Conservation (phyloP, 2,888 invertebrate species). For the Athripsodes cinereus region DNA sequence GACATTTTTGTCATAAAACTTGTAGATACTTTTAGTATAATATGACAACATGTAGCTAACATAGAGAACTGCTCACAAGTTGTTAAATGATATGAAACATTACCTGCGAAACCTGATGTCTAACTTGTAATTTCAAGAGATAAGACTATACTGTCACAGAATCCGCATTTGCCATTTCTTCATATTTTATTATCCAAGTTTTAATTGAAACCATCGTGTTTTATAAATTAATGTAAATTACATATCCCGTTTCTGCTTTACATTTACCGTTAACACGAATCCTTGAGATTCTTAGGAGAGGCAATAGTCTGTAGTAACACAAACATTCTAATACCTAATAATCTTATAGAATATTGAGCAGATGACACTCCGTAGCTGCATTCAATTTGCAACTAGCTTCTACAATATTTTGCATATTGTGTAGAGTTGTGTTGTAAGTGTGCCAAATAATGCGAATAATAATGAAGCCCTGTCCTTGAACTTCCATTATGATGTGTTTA, state of each 20-base stretch:
- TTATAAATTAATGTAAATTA: neutral
- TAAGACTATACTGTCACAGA: too few species aligned
- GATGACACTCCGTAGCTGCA: neutral
- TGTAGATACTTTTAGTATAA: too few species aligned
- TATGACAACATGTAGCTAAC: too few species aligned
- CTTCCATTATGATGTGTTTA: neutral
- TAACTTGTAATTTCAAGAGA: too few species aligned
- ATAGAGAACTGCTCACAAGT: too few species aligned
- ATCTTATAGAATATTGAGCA: neutral
- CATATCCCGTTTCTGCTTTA: neutral
- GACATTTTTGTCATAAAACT: too few species aligned
- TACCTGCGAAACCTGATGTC: too few species aligned
- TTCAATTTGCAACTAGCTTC: too few species aligned
- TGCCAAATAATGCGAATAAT: neutral
- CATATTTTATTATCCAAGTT: neutral
- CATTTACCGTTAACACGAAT: neutral
- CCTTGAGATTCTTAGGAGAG: neutral
- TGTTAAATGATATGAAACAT: too few species aligned
- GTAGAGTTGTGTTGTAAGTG: neutral
- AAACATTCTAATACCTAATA: neutral
- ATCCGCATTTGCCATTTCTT: neutral
- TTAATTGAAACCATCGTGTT: neutral
- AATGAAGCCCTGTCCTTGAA: neutral
- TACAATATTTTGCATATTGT: neutral
- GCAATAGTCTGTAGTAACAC: neutral